These are phyloP conservation scores for Polymixis flavicincta DNA, from an alignment of 2,888 invertebrate genomes.

Conservation along the genomic window DNA sequence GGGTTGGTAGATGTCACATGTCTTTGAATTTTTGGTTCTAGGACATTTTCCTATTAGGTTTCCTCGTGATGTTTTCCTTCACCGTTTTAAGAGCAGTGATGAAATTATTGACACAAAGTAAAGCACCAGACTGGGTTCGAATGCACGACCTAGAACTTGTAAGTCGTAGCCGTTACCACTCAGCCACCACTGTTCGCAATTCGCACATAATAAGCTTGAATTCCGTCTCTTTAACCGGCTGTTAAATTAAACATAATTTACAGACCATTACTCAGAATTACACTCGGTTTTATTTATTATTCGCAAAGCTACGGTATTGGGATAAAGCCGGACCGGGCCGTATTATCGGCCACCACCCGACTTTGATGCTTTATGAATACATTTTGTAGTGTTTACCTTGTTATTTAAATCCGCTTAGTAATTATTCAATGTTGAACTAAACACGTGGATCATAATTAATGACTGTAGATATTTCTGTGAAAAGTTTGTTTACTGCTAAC, in stretches of 20 bases:
- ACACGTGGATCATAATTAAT: background rate
- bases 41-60: no score
- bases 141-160: no score
- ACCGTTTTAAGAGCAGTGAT: no score
- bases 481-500: background rate
- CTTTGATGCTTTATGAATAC: slow-evolving; percentile 42
- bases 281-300: slow-evolving; percentile 54
- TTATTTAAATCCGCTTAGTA: slow-evolving; percentile 2
- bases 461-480: background rate
- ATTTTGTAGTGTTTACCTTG: slow-evolving; percentile 26
- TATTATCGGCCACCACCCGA: slow-evolving; percentile 19
- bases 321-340: slow-evolving; percentile 33
- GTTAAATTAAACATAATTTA: slow-evolving; percentile 61
- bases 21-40: no score
- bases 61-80: no score
- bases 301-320: slow-evolving; percentile 43
- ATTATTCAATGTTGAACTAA: background rate
- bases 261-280: slow-evolving; percentile 57
- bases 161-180: no score
- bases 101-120: no score
- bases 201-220: slow-evolving; percentile 17
- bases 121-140: no score
- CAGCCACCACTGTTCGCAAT: background rate
- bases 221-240: slow-evolving; percentile 33
- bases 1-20: no score